A percentile compares a stretch with the other conserved stretches of the same genome.
Evolutionary conservation across 2,888 invertebrate species (phyloP).

Genomic region (Pristionchus arcanus): DNA sequence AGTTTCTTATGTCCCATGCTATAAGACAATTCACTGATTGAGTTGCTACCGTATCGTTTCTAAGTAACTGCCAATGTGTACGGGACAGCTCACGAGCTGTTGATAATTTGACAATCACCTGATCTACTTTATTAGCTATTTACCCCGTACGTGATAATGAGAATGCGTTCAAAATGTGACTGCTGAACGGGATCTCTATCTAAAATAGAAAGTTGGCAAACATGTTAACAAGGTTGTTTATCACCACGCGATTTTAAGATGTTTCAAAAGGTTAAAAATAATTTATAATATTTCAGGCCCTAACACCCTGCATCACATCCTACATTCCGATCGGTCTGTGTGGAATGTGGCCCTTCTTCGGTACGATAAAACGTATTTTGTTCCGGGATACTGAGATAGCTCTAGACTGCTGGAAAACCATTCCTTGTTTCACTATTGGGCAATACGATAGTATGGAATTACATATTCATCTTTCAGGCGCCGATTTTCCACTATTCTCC

Average conservation of each 20-base stretch:
- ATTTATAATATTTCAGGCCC: not conserved
- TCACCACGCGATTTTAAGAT: too few species aligned
- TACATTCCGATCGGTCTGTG: constrained; percentile 38
- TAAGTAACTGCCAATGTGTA: too few species aligned
- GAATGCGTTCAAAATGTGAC: not conserved
- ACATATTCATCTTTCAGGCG: not conserved
- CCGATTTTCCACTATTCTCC: not conserved
- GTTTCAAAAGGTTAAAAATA: too few species aligned
- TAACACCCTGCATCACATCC: constrained; percentile 17
- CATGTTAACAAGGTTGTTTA: too few species aligned
- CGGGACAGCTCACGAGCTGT: too few species aligned
- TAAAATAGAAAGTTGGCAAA: not conserved
- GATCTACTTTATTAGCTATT: not conserved
- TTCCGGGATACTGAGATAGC: not conserved
- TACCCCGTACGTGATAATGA: not conserved
- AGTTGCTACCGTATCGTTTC: not conserved
- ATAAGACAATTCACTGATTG: not conserved
- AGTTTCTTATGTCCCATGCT: not conserved
- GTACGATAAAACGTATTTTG: not conserved
- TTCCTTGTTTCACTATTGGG: too few species aligned
- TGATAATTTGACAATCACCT: not conserved
- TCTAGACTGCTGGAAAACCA: too few species aligned
- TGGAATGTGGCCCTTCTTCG: not conserved
- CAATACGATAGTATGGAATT: too few species aligned
- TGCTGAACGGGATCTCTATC: not conserved